Conservation (phyloP, 2,888 invertebrate species). For the Craniophora ligustri region DNA sequence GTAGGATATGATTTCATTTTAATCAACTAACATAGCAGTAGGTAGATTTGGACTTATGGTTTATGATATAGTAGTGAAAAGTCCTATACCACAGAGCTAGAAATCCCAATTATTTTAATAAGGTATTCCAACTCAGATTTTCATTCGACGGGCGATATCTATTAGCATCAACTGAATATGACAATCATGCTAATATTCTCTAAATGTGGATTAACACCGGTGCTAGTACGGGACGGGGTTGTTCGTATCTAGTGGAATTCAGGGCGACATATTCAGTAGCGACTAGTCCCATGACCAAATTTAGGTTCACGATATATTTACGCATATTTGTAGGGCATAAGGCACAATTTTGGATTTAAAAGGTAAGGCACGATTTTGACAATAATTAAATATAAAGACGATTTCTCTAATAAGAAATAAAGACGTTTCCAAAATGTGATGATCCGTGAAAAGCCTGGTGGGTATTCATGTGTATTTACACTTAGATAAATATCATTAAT, state of each 20-base stretch:
- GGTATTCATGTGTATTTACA: slow-evolving; percentile 75
- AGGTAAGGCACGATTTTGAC: slow-evolving; percentile 61
- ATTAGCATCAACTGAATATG: no score
- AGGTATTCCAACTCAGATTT: no score
- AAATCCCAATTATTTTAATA: no score
- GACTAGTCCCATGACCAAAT: not conserved
- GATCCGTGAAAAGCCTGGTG: slow-evolving; percentile 70
- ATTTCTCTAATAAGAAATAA: slow-evolving; percentile 23
- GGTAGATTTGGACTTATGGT: no score
- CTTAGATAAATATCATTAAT: slow-evolving; percentile 35
- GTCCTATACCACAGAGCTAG: no score
- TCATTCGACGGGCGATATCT: no score
- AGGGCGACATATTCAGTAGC: not conserved
- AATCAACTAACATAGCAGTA: no score
- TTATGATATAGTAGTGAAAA: no score
- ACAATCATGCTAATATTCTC: no score
- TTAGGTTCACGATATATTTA: not conserved
- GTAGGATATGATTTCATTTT: not conserved
- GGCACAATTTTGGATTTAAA: slow-evolving; percentile 58
- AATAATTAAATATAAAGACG: slow-evolving; percentile 45
- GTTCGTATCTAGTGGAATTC: no score
- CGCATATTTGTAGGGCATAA: slow-evolving; percentile 40
- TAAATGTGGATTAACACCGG: no score
- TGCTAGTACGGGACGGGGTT: no score
- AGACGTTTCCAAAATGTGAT: slow-evolving; percentile 54